These are phyloP conservation scores for Corythornis cristatus DNA, from an alignment of 2,113 vertebrate genomes.

Conservation along the genomic window DNA sequence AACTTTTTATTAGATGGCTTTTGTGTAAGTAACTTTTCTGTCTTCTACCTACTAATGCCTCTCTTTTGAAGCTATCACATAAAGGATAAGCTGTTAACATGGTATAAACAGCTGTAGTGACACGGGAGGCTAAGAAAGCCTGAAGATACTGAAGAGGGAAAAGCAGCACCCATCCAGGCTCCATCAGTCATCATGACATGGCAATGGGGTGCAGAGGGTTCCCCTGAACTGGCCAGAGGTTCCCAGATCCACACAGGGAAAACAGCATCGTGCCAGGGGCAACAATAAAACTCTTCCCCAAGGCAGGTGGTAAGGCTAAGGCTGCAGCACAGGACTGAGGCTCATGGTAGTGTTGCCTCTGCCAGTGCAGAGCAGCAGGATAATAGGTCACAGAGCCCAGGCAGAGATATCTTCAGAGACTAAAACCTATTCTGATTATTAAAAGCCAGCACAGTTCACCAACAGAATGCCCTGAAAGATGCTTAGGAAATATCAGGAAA, in stretches of 20 bases:
- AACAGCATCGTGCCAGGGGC: neutral
- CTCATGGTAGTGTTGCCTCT: neutral
- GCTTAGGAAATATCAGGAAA: neutral
- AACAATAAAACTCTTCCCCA: neutral
- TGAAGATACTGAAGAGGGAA: neutral
- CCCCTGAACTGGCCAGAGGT: neutral
- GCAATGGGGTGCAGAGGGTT: neutral
- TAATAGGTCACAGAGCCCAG: neutral
- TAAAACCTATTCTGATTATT: neutral
- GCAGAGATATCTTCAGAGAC: neutral
- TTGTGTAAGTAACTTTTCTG: neutral
- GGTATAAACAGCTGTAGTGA: neutral
- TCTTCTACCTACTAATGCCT: neutral
- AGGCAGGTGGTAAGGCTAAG: neutral
- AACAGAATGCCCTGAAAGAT: neutral
- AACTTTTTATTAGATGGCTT: neutral
- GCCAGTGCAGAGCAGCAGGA: neutral
- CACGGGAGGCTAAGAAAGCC: neutral
- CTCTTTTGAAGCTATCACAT: neutral
- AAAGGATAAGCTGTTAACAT: neutral
- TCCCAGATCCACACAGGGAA: neutral
- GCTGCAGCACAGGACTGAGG: neutral
- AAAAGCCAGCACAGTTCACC: neutral
- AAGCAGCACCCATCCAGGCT: neutral
- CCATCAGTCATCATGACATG: neutral